Conservation (phyloP, 2,113 vertebrate species). For the Caranx ignobilis region DNA sequence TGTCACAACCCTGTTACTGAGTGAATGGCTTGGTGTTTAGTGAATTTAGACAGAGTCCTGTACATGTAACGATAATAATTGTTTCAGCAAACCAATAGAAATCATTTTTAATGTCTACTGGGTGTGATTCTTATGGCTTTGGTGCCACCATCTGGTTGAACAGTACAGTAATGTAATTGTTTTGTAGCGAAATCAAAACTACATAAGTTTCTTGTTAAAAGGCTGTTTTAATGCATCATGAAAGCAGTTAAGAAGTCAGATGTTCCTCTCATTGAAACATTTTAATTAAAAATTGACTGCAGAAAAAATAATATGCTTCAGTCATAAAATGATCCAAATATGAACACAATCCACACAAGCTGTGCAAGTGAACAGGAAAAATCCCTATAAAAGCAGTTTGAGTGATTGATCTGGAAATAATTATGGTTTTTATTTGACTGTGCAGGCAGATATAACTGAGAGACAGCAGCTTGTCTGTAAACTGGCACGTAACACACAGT, state of each 20-base stretch:
- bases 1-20: neutral
- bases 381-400: neutral
- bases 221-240: neutral
- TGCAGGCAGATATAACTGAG: neutral
- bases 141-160: slow-evolving; percentile 34
- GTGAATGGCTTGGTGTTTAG: neutral
- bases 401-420: neutral
- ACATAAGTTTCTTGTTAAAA: slow-evolving; percentile 1
- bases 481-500: neutral
- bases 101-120: neutral
- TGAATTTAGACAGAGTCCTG: neutral
- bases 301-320: neutral
- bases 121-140: neutral
- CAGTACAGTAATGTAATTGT: neutral
- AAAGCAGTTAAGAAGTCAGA: neutral
- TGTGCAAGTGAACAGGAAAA: neutral
- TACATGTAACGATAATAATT: neutral
- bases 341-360: neutral
- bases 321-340: neutral
- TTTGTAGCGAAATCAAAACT: neutral
- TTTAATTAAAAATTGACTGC: neutral
- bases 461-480: neutral
- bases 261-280: neutral
- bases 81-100: neutral
- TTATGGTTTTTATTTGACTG: neutral